These are phyloP conservation scores for Chrysodeixis includens DNA, from an alignment of 2,888 invertebrate species.

Conservation along the genomic window DNA sequence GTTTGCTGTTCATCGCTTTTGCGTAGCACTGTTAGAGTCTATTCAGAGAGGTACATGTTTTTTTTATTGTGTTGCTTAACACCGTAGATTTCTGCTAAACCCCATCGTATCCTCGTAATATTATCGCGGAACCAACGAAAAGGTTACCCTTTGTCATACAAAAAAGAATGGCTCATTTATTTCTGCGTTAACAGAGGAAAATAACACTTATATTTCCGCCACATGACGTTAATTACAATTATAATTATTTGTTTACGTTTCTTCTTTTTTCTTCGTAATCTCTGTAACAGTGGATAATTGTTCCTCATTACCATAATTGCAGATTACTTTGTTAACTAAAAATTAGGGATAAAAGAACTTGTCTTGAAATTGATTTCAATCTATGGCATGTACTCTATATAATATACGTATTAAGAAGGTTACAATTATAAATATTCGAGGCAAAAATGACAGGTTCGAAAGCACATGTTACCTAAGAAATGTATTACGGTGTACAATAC, in stretches of 20 bases:
- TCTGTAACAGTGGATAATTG: neutral
- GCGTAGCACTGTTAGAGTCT: too few relatives aligned
- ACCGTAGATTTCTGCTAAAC: neutral
- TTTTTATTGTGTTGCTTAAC: neutral
- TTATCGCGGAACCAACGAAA: conserved; percentile 4
- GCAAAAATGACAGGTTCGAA: conserved; percentile 19
- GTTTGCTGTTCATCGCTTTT: too few relatives aligned
- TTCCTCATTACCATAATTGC: neutral
- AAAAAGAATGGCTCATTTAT: conserved; percentile 4
- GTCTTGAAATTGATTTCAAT: neutral
- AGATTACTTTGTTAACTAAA: neutral
- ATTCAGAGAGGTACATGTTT: too few relatives aligned
- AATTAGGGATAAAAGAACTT: neutral
- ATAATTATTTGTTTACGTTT: neutral
- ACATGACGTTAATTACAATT: conserved; percentile 1
- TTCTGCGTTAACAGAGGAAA: conserved; percentile 2
- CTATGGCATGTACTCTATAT: too few relatives aligned
- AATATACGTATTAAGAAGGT: too few relatives aligned
- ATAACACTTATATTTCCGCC: conserved; percentile 2
- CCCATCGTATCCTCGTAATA: conserved; percentile 4
- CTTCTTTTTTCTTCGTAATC: neutral
- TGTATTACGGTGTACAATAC: conserved; percentile 26
- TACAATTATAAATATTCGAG: neutral
- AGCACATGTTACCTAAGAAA: conserved; percentile 25
- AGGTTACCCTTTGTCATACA: conserved; percentile 1